Evolutionary conservation across 2,797 vertebrate species (phyloP), one percentile per base, ranked within the genome.

Genomic region (Gymnodraco acuticeps): DNA sequence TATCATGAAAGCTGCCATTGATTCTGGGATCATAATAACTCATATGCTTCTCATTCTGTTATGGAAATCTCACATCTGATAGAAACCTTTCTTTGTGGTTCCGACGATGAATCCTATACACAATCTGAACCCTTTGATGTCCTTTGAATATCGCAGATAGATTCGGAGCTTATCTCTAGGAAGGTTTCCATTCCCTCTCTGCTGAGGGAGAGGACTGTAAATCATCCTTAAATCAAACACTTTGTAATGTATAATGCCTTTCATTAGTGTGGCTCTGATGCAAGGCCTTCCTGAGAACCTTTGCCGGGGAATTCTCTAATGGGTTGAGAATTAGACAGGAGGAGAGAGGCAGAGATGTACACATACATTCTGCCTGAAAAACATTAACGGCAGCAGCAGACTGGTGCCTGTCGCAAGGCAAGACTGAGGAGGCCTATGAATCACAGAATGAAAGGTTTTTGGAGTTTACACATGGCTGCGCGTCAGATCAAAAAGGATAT

Each of bases 171-270:
- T 89, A 91, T 93, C 92, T 88, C 74, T 0, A 45, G 65, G 81
- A 87, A 82, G 82, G 82, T 69, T 88, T 75, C 78, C 41, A 63
- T 85, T 79, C 78, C 82, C 77, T 27, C 81, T 42, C 64, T 41
- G 84, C 81, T 3, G 60, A 68, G 72, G 72, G 53, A 89, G 76
- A 85, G 74, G 81, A 84, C 84, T 73, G 88, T 89, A 93, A 92
- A 93, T 93, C 92, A 92, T 83, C 81, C 90, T 89, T 91, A 93
- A 92, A 94, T 93, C 93, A 93, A 93, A 91, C 93, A 92, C 91
- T 92, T 91, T 93, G 92, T 92, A 93, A 94, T 91, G 90, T 90
- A 91, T 89, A 93, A 91, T 91, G 92, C 90, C 90, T 93, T 93
- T 95, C 93, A 93, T 93, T 93, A 93, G 84, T 23, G 80, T 20